phyloP scores from a whole-genome alignment of 2,797 vertebrate genomes.

The Manis pentadactyla region DNA sequence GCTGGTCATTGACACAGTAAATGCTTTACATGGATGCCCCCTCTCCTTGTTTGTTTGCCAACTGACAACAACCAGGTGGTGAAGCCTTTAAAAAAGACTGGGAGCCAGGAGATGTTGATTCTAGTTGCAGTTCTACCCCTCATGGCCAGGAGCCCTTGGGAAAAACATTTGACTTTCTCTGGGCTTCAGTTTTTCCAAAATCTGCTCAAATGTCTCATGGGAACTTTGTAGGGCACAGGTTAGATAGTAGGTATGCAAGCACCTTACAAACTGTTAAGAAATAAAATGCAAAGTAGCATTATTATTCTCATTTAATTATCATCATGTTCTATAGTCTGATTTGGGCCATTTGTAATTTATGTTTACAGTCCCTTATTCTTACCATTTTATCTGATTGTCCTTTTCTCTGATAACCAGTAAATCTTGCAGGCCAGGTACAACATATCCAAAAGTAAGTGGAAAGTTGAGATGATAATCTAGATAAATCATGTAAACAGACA shows the following conservation, averaged over 20 bases:
- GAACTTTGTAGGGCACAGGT: neutral
- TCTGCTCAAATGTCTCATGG: neutral
- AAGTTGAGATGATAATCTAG: neutral
- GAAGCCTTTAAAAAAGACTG: neutral
- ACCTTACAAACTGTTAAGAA: neutral
- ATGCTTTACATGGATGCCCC: neutral
- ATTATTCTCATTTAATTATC: neutral
- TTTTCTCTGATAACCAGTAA: constrained; percentile 16
- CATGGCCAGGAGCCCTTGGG: neutral
- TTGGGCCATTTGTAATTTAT: neutral
- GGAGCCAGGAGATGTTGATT: neutral
- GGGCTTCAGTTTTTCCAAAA: neutral
- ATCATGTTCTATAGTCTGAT: neutral
- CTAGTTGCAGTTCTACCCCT: neutral
- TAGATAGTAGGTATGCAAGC: neutral
- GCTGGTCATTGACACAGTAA: neutral
- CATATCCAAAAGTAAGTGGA: neutral
- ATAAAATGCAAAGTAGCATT: neutral
- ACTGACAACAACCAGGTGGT: neutral
- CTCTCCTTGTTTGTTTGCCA: constrained; percentile 2
- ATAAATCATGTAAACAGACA: neutral
- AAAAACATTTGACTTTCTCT: neutral
- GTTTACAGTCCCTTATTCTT: neutral
- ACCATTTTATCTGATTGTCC: neutral
- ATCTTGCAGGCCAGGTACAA: neutral